Evolutionary conservation across 2,888 invertebrate species (phyloP), one percentile per base, ranked within the genome.

Genomic region (Drosophila cracens): DNA sequence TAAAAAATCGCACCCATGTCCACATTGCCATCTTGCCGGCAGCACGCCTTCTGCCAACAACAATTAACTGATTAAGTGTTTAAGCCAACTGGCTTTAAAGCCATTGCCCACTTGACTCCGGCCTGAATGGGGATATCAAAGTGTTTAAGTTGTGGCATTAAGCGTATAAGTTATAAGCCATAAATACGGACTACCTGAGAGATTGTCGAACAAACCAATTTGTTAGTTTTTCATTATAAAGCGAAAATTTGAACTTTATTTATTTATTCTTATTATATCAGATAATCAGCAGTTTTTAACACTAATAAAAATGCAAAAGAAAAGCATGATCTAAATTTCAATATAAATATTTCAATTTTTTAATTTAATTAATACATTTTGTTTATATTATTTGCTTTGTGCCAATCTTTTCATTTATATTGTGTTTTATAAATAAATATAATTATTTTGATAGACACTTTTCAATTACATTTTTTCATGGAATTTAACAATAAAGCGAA

Each of bases 51-150:
- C 36, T 56, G 59, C 76, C 76, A 79, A 62, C 78, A 83, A 79
- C 86, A 87, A 87, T 87, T 90, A 87, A 87, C 90, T 87, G 90
- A 87, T 87, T 90, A 88, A 87, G 81, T 76, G 86, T 67, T 81
- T 83, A 79, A 87, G 85, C 87, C 76, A 57, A 54, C 67, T 73
- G 82, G 79, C 76, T 74, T 81, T 72, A 84, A 79, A 68, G 18
- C 63, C 61, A 56, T 63, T 80, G 66, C 52, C 65, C 72, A 66
- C 71, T 65, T 59, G 58, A 72, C 64, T 52, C 33, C 43, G 2
- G 2, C n/a, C 54, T 0, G 25, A 4, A 18, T 25, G 46, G 49
- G 21, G 43, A 13, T 16, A 40, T 59, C 59, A 60, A 61, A 64
- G 48, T 62, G 43, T 57, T 69, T 66, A 68, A 61, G 43, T 58